phyloP scores from a whole-genome alignment of 2,888 invertebrate species.

The Dermolepida albohirtum region DNA sequence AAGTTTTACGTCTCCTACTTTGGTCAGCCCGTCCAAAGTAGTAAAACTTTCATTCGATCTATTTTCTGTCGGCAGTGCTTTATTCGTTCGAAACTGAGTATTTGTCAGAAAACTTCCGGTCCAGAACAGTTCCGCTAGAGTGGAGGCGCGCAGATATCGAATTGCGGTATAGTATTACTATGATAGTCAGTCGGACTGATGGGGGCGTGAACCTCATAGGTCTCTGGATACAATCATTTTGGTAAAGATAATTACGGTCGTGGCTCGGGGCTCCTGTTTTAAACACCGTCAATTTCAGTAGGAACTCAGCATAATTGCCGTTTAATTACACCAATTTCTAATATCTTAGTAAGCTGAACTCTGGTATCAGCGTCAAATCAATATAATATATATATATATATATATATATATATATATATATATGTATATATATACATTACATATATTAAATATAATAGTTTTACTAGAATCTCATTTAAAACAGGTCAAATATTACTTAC shows the following conservation, averaged over 20 bases:
- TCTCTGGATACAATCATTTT: slow-evolving; percentile 51
- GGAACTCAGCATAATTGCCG: slow-evolving; percentile 40
- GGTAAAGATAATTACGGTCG: slow-evolving; percentile 47
- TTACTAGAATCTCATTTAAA: too few species aligned
- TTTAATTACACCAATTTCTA: slow-evolving; percentile 44
- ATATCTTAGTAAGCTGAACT: slow-evolving; percentile 26
- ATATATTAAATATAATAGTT: too few species aligned
- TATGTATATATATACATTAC: too few species aligned
- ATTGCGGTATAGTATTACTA: slow-evolving; percentile 52
- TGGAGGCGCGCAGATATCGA: slow-evolving; percentile 51
- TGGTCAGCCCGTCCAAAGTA: slow-evolving; percentile 34
- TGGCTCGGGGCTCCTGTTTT: slow-evolving; percentile 42
- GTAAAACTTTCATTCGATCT: slow-evolving; percentile 39
- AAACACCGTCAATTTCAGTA: slow-evolving; percentile 43
- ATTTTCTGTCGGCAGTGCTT: slow-evolving; percentile 38
- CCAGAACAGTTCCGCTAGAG: slow-evolving; percentile 45
- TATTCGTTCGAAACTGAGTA: slow-evolving; percentile 39
- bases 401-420: not conserved
- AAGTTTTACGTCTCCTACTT: slow-evolving; percentile 25
- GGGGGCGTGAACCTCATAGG: slow-evolving; percentile 27
- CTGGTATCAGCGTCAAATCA: slow-evolving; percentile 18
- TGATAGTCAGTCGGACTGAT: slow-evolving; percentile 48
- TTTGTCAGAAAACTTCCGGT: slow-evolving; percentile 46
- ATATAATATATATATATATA: slow-evolving; percentile 13
- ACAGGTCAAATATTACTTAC: too few species aligned